phyloP scores from a whole-genome alignment of 2,797 vertebrate species.

The Tauraco hartlaubi region DNA sequence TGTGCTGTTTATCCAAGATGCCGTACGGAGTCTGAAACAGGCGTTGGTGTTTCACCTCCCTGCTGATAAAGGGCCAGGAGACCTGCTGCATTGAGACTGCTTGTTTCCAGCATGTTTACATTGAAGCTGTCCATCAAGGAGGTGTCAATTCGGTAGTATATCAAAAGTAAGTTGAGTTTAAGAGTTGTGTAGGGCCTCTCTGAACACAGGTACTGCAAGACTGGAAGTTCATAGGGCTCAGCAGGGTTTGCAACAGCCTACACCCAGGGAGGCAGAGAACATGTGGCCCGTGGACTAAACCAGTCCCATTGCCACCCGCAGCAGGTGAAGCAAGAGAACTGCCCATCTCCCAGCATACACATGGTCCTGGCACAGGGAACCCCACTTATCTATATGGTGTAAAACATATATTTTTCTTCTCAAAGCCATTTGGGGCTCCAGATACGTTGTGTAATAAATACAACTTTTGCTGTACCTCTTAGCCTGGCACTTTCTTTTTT shows the following conservation, averaged over 20 bases:
- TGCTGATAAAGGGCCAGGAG: neutral
- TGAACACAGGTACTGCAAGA: neutral
- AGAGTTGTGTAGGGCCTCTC: neutral
- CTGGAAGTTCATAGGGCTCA: neutral
- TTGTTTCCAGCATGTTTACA: neutral
- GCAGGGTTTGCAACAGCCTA: accelerated
- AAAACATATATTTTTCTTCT: neutral
- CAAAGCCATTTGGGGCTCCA: neutral
- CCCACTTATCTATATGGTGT: neutral
- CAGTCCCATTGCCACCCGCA: neutral
- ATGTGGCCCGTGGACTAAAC: accelerated
- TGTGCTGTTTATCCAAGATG: neutral
- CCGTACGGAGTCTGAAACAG: neutral
- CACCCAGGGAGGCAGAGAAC: neutral
- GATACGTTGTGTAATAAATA: neutral
- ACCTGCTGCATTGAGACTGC: accelerated
- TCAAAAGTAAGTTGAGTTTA: neutral
- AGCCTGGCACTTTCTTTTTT: neutral
- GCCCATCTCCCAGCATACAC: accelerated
- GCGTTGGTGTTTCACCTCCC: neutral
- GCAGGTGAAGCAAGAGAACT: neutral
- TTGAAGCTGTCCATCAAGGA: neutral
- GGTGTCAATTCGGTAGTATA: neutral
- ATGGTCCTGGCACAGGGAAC: neutral
- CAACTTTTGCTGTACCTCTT: neutral